Conservation (phyloP, 2,113 vertebrate species). For the Mirounga angustirostris region DNA sequence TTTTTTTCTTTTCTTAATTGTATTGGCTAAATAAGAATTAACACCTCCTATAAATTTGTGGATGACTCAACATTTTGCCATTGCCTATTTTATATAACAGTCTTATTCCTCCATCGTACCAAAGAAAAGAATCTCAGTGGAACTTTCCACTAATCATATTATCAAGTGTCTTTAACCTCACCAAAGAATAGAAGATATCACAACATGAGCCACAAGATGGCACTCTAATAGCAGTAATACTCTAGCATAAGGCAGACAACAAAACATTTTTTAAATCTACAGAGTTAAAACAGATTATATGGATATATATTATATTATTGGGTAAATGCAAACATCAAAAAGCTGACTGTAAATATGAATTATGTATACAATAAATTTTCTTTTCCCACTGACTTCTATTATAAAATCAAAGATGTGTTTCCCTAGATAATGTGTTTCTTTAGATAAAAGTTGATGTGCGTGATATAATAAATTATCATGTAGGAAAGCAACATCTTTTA, state of each 20-base stretch:
- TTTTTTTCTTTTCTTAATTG: slow-evolving; percentile 11
- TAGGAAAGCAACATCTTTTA: background rate
- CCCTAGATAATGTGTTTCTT: background rate
- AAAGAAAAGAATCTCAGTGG: background rate
- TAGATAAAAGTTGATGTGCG: background rate
- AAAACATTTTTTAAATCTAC: background rate
- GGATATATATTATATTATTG: background rate
- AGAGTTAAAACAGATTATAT: background rate
- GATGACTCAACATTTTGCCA: background rate
- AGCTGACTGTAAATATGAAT: background rate
- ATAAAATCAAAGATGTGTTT: slow-evolving; percentile 40
- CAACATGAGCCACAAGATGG: slow-evolving; percentile 67
- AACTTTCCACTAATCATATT: background rate
- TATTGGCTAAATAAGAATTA: background rate
- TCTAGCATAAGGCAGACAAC: background rate
- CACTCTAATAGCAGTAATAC: slow-evolving; percentile 26
- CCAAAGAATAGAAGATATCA: background rate
- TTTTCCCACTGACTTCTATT: background rate
- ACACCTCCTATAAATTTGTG: background rate
- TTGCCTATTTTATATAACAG: background rate
- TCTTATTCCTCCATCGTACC: background rate
- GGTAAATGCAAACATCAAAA: background rate
- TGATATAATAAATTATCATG: background rate
- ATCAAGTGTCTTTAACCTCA: background rate
- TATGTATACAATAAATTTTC: background rate